Percentiles rank a stretch among this genome's conserved stretches.
Evolutionary conservation across 35 echinoderm and acorn worm species (phyloP).

Genomic region (Eucidaris tribuloides): DNA sequence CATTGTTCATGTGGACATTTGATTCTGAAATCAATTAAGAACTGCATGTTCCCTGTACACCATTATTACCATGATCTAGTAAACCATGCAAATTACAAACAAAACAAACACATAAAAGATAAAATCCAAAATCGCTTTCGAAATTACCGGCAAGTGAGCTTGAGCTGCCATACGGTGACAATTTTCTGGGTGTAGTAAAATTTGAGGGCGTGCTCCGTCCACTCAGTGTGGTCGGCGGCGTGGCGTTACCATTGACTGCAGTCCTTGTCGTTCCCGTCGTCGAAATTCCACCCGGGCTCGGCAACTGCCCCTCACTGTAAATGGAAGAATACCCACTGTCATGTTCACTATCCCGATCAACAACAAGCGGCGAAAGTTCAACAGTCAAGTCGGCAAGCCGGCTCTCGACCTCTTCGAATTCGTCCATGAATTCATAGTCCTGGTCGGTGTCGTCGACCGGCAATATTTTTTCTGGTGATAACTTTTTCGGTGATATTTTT

Average conservation of each 20-base stretch:
- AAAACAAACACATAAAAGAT: too few relatives aligned
- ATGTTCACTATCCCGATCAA: constrained; percentile 2
- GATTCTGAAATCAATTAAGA: too few relatives aligned
- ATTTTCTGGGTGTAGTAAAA: constrained; percentile 72
- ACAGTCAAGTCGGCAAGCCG: constrained; percentile 10
- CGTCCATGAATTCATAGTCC: constrained; percentile 28
- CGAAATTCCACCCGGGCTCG: constrained; percentile 5
- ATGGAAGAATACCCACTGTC: constrained; percentile 32
- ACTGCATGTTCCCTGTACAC: too few relatives aligned
- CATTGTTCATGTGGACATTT: too few relatives aligned
- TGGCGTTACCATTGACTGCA: not conserved
- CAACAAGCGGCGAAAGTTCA: constrained; percentile 20
- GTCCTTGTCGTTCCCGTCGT: not conserved
- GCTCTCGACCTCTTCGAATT: constrained; percentile 15
- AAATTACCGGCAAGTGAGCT: constrained; percentile 86
- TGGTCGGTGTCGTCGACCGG: constrained; percentile 16
- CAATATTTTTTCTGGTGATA: too few relatives aligned
- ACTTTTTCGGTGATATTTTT: not conserved
- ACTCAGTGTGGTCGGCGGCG: constrained; percentile 45
- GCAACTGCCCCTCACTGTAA: constrained; percentile 48
- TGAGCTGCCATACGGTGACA: constrained; percentile 82
- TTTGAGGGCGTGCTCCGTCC: constrained; percentile 92
- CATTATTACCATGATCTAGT: too few relatives aligned
- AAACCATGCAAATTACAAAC: too few relatives aligned
- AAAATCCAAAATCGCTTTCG: not conserved